phyloP scores from a whole-genome alignment of 2,113 vertebrate species.

The Chascanopsetta lugubris region DNA sequence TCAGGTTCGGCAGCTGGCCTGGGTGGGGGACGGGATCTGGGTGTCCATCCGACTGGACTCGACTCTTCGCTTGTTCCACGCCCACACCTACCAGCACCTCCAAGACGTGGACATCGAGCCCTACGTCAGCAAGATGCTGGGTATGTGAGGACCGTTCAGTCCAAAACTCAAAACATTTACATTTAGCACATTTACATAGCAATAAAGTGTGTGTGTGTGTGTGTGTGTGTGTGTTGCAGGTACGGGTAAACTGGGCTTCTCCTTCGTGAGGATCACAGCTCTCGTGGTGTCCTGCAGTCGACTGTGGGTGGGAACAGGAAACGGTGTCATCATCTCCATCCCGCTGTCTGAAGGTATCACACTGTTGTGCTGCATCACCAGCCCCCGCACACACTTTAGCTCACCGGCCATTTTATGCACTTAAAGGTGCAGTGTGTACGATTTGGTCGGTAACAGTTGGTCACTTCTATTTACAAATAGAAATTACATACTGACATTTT shows the following conservation, averaged over 20 bases:
- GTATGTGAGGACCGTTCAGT: slow-evolving; percentile 66
- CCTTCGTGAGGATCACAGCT: slow-evolving; percentile 96
- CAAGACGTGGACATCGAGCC: slow-evolving; percentile 99
- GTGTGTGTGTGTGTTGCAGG: slow-evolving; percentile 76
- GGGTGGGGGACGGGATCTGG: slow-evolving; percentile 98
- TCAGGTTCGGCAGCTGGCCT: slow-evolving; percentile 96
- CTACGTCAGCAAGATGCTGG: slow-evolving; percentile 99
- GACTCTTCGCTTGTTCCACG: slow-evolving; percentile 94
- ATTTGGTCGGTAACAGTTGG: too few species aligned
- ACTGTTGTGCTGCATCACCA: background rate
- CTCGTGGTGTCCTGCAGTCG: slow-evolving; percentile 93
- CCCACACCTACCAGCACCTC: slow-evolving; percentile 96
- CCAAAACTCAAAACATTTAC: background rate
- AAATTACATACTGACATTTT: too few species aligned
- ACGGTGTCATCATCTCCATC: slow-evolving; percentile 98
- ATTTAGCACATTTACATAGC: background rate
- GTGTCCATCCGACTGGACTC: slow-evolving; percentile 99
- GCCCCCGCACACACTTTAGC: too few species aligned
- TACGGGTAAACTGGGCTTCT: slow-evolving; percentile 97
- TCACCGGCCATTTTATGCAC: too few species aligned
- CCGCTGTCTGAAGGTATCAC: slow-evolving; percentile 93
- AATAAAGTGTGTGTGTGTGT: background rate
- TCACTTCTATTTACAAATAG: too few species aligned
- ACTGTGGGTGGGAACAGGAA: slow-evolving; percentile 98
- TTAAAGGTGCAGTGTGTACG: too few species aligned